Conservation (phyloP, 2,797 vertebrate genomes). For the Adrianichthys oophorus region DNA sequence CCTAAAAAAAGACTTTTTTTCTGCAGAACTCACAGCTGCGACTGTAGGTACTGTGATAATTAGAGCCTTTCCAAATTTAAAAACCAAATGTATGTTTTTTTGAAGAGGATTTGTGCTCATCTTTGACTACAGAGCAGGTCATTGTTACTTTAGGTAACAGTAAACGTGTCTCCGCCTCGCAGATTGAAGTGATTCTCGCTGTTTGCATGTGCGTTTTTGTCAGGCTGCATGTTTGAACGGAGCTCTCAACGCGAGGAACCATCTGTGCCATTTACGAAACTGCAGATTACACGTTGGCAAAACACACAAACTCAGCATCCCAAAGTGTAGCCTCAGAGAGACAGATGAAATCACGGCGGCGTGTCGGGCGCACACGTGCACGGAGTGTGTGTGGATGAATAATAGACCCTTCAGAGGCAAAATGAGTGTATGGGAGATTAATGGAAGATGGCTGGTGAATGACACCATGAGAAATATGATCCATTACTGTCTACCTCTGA, state of each 20-base stretch:
- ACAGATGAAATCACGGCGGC: slow-evolving; percentile 25
- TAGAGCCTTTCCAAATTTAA: too few species aligned
- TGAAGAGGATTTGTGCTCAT: too few species aligned
- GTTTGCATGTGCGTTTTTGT: background rate
- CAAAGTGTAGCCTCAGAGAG: slow-evolving; percentile 21
- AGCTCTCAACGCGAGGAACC: background rate
- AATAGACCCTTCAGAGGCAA: slow-evolving; percentile 51
- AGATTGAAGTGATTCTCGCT: background rate
- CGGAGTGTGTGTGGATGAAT: slow-evolving; percentile 25
- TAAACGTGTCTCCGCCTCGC: background rate
- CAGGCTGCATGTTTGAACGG: background rate
- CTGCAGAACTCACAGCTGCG: too few species aligned
- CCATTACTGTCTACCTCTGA: slow-evolving; percentile 30
- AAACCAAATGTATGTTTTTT: too few species aligned
- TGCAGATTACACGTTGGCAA: background rate
- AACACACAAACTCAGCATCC: slow-evolving; percentile 11
- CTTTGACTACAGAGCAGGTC: too few species aligned
- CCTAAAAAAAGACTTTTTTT: too few species aligned
- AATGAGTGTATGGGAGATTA: slow-evolving; percentile 52
- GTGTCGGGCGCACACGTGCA: slow-evolving; percentile 9
- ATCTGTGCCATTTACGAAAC: background rate
- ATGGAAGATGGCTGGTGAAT: slow-evolving; percentile 59
- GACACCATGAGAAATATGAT: slow-evolving; percentile 62
- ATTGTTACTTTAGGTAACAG: too few species aligned
- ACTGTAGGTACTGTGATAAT: too few species aligned